Base-by-base conservation (phyloP, 2,888 invertebrate genomes). In the Polyommatus iphigenia region DNA sequence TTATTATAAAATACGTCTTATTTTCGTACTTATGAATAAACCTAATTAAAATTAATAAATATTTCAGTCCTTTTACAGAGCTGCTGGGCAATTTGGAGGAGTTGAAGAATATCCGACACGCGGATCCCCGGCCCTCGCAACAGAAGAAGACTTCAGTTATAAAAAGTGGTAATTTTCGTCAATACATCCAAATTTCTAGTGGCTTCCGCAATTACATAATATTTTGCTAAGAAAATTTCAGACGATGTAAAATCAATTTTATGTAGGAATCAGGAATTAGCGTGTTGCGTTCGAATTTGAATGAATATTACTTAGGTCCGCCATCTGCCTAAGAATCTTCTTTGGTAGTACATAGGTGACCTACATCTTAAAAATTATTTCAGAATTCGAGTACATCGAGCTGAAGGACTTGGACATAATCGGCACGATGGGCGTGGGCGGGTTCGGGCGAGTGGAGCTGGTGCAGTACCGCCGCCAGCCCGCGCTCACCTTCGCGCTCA, bases 371-470 rank as follows among this genome's bases (percentile, higher is more conserved):
- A 54, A 62, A 20, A 24, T 62, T 24, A 0, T 59, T 2, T 2
- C 24, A 91, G 96, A 96, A 85, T 96, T 96, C 86, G 95, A 95
- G 41, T 95, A 95, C 80, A 94, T 99, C 46, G 95, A 96, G 78
- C 91, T 99, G 75, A 95, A 95, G 41, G 97, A 99, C 84, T 92
- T 99, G 82, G 97, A 97, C 84, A 96, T 96, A 79, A 94, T 98
- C 24, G 97, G 97, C 32, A 98, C 98, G 0, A 94, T 99, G 82
- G 99, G 99, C 1, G 97, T 98, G 18, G 99, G 99, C 6, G 99
- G 98, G 2, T 98, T 98, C 86, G 98, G 98, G 0, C 95, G 98
- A 2, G 98, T 98, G 0, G 98, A 98, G 86, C 92, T 98, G 80
- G 97, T 97, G 29, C 94, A 95, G 46, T 95, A 96, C 84, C 94